phyloP scores from a whole-genome alignment of 2,113 vertebrate genomes.

The Potamarius usumacintae region DNA sequence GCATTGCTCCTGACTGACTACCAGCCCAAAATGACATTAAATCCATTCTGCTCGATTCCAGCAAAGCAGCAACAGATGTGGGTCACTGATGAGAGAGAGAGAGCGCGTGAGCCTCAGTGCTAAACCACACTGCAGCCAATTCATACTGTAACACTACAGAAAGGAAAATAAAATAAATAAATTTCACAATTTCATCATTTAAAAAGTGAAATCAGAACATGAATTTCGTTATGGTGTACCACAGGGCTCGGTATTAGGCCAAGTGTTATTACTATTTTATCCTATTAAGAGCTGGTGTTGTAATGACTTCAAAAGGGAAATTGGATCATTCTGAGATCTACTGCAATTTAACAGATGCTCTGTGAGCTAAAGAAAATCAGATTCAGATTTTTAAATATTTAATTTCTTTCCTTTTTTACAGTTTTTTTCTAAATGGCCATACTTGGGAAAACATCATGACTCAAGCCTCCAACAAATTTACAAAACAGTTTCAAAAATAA shows the following conservation, averaged over 20 bases:
- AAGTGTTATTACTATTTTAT: background rate
- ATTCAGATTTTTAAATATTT: background rate
- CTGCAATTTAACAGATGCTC: background rate
- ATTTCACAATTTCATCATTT: background rate
- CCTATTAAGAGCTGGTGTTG: background rate
- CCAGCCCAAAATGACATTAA: constrained; percentile 36
- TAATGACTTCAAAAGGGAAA: background rate
- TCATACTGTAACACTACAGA: background rate
- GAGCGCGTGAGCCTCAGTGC: background rate
- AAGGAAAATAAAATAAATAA: background rate
- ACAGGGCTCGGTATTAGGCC: constrained; percentile 11
- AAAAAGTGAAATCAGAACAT: background rate
- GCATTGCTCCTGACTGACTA: constrained; percentile 28
- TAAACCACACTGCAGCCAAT: background rate
- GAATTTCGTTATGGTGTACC: background rate
- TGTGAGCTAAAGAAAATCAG: background rate
- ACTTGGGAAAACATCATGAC: background rate
- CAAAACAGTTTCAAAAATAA: background rate
- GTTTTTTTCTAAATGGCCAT: background rate
- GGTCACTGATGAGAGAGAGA: background rate
- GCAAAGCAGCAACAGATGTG: constrained; percentile 36
- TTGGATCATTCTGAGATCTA: background rate
- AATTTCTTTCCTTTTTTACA: background rate
- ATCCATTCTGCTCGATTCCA: constrained; percentile 29
- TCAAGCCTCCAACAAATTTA: background rate